Evolutionary conservation across 2,113 vertebrate genomes (phyloP).

Genomic region (Spheniscus mendiculus): DNA sequence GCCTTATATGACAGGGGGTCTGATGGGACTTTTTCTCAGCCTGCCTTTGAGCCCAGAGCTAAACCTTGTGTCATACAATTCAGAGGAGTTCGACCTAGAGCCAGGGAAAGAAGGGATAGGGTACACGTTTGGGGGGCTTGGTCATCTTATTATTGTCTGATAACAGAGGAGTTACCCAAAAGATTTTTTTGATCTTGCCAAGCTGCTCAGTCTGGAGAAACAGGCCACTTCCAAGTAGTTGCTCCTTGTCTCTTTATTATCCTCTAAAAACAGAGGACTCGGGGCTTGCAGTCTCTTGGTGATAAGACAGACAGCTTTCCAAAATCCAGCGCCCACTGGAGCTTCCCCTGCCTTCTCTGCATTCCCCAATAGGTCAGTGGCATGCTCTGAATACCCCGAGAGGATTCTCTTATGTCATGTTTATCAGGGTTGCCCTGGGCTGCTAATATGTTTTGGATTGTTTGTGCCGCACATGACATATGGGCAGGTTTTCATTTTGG

Average conservation of each 20-base stretch:
- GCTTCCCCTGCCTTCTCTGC: conserved; percentile 41
- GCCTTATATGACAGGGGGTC: background rate
- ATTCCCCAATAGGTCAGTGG: conserved; percentile 67
- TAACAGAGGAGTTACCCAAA: background rate
- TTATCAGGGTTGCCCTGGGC: conserved; percentile 70
- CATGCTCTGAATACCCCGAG: conserved; percentile 58
- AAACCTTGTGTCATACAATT: background rate
- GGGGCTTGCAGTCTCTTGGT: background rate
- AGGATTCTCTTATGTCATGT: conserved; percentile 65
- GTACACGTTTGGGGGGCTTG: background rate
- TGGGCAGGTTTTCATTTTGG: conserved; percentile 57
- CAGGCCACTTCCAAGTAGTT: background rate
- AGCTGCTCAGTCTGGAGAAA: background rate
- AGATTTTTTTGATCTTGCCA: background rate
- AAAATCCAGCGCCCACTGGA: background rate
- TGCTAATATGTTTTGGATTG: conserved; percentile 70
- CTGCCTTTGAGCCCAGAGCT: background rate
- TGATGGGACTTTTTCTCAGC: background rate
- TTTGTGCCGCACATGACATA: conserved; percentile 44
- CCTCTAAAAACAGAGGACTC: background rate
- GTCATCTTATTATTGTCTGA: background rate
- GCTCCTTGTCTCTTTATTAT: background rate
- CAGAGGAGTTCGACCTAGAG: background rate
- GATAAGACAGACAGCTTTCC: background rate
- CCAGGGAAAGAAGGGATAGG: background rate